Evolutionary conservation across 1,140 invertebrate species (phyloP), one percentile per base, ranked within the genome.

Genomic region (Pseudomyrmex gracilis): DNA sequence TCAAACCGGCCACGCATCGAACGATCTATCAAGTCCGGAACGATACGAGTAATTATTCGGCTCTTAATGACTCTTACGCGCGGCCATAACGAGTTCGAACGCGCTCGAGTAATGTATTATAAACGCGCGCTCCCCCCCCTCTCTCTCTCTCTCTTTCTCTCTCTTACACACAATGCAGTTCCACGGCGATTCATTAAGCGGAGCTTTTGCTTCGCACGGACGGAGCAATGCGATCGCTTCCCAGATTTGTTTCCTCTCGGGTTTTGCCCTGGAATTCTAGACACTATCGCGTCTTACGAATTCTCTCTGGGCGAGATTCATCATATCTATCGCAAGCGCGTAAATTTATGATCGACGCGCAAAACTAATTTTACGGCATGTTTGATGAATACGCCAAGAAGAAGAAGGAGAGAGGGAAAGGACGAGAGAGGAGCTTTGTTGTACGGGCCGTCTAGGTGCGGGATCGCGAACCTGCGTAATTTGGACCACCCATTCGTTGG

Each of bases 401-500:
- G 34, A 34, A 20, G n/a, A 34, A 22, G 53, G 22, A n/a, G 73
- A 43, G 43, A 61, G 57, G 20, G 55, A 43, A 55, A 34, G n/a
- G 2, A 67, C 22, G 55, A 34, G 34, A 34, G 34, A 34, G 34
- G 34, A 34, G 34, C 34, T 34, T 55, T 43, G 22, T 64, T 84
- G 85, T n/a, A n/a, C n/a, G n/a, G n/a, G 66, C 55, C 77, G 47
- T 66, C 57, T 83, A 61, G 82, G n/a, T 70, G 51, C 68, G 43
- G 58, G 55, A 63, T 84, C 68, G 55, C 64, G 60, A 64, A 83
- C 67, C 67, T 80, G 83, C 80, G 85, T 87, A 93, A 93, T 93
- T 93, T 91, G 90, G 93, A 94, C 93, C 93, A 94, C 93, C 93
- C 93, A 93, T 94, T 85, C 86, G 74, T 73, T 85, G 83, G 78